Conservation (phyloP, 2,113 vertebrate species). For the Thymallus thymallus region DNA sequence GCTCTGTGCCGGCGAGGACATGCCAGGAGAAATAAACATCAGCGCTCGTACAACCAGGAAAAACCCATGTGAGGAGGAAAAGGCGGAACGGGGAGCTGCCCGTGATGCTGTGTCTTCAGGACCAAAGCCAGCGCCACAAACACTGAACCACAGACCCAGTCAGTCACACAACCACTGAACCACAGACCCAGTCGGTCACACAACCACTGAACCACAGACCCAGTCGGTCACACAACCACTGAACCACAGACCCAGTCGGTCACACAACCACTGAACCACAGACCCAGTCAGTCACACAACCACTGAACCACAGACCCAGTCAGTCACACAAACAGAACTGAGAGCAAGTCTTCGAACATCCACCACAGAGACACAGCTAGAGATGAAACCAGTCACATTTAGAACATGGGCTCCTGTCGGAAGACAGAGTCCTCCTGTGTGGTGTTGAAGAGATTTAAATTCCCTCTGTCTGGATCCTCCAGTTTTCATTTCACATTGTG, state of each 20-base stretch:
- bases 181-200: too few species aligned
- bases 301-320: not conserved
- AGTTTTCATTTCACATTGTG: slow-evolving; percentile 64
- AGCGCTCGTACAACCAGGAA: slow-evolving; percentile 60
- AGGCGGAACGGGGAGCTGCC: slow-evolving; percentile 33
- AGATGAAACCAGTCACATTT: slow-evolving; percentile 43
- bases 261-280: slow-evolving; percentile 13
- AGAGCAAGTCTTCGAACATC: slow-evolving; percentile 41
- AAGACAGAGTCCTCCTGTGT: slow-evolving; percentile 46
- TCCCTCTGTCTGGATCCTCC: slow-evolving; percentile 49
- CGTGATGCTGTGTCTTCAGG: slow-evolving; percentile 36
- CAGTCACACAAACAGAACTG: slow-evolving; percentile 19
- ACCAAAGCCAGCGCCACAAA: slow-evolving; percentile 28
- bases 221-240: slow-evolving; percentile 30
- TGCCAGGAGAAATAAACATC: slow-evolving; percentile 78
- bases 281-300: slow-evolving; percentile 24
- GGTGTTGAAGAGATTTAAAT: slow-evolving; percentile 48
- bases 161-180: not conserved
- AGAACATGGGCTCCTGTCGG: slow-evolving; percentile 57
- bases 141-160: slow-evolving; percentile 4
- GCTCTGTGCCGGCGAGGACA: slow-evolving; percentile 61
- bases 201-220: slow-evolving; percentile 8
- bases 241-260: slow-evolving; percentile 3
- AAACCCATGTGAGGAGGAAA: slow-evolving; percentile 49
- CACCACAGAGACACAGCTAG: slow-evolving; percentile 38